These are phyloP conservation scores for Antechinus flavipes DNA, from an alignment of 2,113 vertebrate species.

Conservation along the genomic window DNA sequence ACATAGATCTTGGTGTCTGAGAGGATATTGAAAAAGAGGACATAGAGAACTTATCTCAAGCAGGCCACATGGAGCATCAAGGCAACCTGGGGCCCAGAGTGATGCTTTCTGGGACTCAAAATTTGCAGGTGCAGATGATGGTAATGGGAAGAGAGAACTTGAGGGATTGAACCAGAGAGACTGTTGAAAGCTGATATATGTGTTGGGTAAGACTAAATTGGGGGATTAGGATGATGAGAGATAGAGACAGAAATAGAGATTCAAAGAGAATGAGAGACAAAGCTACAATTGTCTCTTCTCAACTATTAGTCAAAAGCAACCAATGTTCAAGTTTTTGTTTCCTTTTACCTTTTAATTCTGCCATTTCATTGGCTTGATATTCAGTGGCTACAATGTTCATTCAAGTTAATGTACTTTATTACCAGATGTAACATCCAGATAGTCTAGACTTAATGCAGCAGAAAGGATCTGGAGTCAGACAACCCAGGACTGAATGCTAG, in stretches of 20 bases:
- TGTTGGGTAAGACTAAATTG: neutral
- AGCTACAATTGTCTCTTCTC: neutral
- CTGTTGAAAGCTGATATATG: neutral
- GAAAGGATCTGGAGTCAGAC: neutral
- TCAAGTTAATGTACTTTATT: neutral
- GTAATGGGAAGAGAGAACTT: neutral
- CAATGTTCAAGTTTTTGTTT: neutral
- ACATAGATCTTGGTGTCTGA: neutral
- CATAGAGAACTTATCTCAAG: neutral
- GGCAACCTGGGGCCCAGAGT: neutral
- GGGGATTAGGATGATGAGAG: neutral
- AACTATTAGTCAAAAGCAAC: neutral
- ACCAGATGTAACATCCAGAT: neutral
- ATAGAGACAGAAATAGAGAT: neutral
- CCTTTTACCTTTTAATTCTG: neutral
- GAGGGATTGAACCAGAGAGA: neutral
- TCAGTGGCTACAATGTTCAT: neutral
- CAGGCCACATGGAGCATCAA: neutral
- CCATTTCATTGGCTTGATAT: neutral
- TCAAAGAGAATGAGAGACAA: too few species aligned
- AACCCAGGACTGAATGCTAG: neutral
- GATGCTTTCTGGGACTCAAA: neutral
- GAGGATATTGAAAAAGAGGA: neutral
- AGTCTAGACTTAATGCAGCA: neutral
- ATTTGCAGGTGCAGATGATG: neutral